Conservation (phyloP, 2,888 invertebrate genomes). For the Phytoseiulus persimilis region DNA sequence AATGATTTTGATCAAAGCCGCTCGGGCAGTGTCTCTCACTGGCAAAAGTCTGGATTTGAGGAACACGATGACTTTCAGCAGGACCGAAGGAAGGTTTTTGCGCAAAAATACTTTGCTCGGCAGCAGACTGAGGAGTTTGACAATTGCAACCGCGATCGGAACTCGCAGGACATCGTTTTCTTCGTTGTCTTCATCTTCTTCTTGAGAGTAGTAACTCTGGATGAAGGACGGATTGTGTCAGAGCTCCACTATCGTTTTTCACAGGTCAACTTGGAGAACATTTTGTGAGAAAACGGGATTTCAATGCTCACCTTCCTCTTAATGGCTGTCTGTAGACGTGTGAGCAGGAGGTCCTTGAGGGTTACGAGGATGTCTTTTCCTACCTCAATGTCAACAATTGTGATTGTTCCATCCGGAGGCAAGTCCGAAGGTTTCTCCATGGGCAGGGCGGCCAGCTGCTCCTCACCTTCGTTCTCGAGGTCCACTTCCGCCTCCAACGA, state of each 20-base stretch:
- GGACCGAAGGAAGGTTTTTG: conserved; percentile 35
- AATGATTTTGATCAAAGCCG: conserved; percentile 87
- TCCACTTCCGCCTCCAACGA: neutral
- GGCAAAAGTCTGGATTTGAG: conserved; percentile 78
- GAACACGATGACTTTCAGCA: conserved; percentile 70
- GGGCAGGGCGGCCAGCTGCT: neutral
- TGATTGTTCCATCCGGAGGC: conserved; percentile 27
- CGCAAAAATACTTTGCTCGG: conserved; percentile 67
- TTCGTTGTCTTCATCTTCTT: conserved; percentile 62
- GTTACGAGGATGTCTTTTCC: conserved; percentile 20
- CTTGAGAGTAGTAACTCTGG: conserved; percentile 46
- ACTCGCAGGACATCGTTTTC: conserved; percentile 76
- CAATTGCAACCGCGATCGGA: conserved; percentile 82
- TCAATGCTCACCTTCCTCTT: neutral
- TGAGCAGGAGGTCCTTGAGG: conserved; percentile 11
- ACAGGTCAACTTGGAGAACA: too few species aligned
- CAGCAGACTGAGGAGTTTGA: conserved; percentile 77
- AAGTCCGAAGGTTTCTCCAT: neutral
- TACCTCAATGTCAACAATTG: conserved; percentile 6
- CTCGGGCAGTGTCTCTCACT: conserved; percentile 72
- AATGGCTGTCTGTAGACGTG: conserved; percentile 6
- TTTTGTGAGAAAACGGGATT: too few species aligned
- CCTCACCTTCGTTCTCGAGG: conserved; percentile 18
- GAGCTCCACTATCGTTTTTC: neutral
- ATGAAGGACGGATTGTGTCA: neutral